Evolutionary conservation across 2,888 invertebrate species (phyloP).

Genomic region (Unio pictorum): DNA sequence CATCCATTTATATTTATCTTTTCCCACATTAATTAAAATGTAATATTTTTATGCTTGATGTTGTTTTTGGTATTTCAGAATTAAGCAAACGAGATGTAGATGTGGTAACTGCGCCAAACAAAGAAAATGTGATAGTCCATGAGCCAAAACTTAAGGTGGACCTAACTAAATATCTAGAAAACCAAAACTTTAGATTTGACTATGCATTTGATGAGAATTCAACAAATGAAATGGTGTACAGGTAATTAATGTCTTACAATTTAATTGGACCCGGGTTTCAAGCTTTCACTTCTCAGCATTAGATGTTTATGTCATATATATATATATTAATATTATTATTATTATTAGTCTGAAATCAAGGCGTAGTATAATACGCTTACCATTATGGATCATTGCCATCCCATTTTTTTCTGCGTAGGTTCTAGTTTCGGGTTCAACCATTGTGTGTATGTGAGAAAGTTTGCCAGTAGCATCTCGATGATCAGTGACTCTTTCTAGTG

Average conservation of each 20-base stretch:
- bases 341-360: too few species aligned
- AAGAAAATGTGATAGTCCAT: constrained; percentile 77
- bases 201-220: constrained; percentile 98
- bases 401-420: too few species aligned
- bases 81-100: constrained; percentile 89
- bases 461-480: too few species aligned
- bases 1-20: too few species aligned
- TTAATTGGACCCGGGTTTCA: not conserved
- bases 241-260: constrained; percentile 75
- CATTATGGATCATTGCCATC: too few species aligned
- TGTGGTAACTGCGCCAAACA: constrained; percentile 96
- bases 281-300: not conserved
- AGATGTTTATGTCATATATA: too few species aligned
- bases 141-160: constrained; percentile 84
- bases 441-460: too few species aligned
- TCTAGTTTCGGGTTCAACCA: too few species aligned
- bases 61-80: constrained; percentile 75
- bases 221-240: constrained; percentile 96
- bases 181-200: constrained; percentile 98
- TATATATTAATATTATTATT: too few species aligned
- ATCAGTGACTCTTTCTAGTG: too few species aligned
- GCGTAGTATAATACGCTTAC: too few species aligned
- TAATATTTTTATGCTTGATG: not conserved
- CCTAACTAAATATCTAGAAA: constrained; percentile 97
- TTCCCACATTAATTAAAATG: too few species aligned